Evolutionary conservation across 2,797 vertebrate genomes (phyloP), one percentile per base, ranked within the genome.

Genomic region (Xiphophorus birchmanni): DNA sequence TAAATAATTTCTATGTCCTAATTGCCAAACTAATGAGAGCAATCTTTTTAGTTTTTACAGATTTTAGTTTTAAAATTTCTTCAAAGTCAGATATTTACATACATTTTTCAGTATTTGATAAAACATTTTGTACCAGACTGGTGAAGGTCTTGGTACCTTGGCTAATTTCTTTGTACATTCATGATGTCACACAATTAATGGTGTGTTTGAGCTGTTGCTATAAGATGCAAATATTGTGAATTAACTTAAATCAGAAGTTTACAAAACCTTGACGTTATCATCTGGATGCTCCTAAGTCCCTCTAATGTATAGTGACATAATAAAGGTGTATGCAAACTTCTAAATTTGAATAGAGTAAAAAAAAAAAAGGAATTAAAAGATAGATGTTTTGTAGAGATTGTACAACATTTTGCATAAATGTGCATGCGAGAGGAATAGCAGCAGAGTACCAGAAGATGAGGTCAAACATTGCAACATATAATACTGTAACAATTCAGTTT

Each of bases 341-440:
- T 48, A 48, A 48, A 13, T 48, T 48, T 48, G 47, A 48, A 48
- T 17, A 48, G 47, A 48, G 47, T 48, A 17, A 48, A 48, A 48
- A 47, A 17, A 47, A 47, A 40, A 40, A 40, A 40, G 15, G 15
- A 1, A 17, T 48, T 48, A 48, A 48, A 48, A 17, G 15, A 48
- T 6, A 48, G 47, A 78, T 88, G 80, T 40, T 84, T 89, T 80
- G 82, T 75, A 60, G 26, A 73, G 73, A 73, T 18, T 67, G 29
- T 35, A 6, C 10, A 13, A 32, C n/a, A 60, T 29, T 6, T 8
- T 40, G 8, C 9, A 67, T 40, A 23, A 40, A 23, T 52, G 73
- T 37, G 9, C 48, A 45, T 23, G 18, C 8, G 58, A 60, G 29
- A 58, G 56, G 26, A 58, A 32, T 63, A 63, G 13, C 60, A 63